Conservation (phyloP, 2,113 vertebrate species). For the Pelecanus crispus region DNA sequence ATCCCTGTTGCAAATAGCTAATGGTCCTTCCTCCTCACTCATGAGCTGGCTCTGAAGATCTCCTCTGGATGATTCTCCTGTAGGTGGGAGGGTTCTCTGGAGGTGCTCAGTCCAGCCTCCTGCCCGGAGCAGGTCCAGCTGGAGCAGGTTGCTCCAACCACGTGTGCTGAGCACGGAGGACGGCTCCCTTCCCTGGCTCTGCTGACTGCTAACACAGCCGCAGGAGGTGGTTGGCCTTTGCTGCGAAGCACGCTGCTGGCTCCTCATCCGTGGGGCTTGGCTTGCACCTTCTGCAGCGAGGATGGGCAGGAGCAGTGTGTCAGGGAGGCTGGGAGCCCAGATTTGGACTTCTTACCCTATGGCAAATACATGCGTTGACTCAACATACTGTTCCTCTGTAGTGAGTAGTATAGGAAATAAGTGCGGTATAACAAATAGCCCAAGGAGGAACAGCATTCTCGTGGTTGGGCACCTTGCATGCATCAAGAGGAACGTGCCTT, state of each 20-base stretch:
- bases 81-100: background rate
- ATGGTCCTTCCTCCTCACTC: background rate
- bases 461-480: fast-evolving
- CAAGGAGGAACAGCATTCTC: fast-evolving
- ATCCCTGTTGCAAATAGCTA: background rate
- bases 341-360: background rate
- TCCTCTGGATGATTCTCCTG: background rate
- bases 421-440: background rate
- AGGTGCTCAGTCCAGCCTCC: background rate
- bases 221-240: background rate
- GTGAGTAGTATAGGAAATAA: background rate
- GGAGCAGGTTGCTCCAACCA: background rate
- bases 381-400: background rate
- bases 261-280: background rate
- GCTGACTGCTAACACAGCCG: background rate
- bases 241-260: background rate
- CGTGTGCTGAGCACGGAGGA: background rate
- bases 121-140: background rate
- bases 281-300: background rate
- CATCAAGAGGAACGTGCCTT: background rate
- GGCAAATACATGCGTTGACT: background rate
- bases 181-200: background rate
- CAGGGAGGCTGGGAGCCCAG: background rate
- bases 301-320: background rate
- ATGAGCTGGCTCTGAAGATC: background rate